phyloP scores from a whole-genome alignment of 2,797 vertebrate genomes.

The Odontamblyopus lacepedii region DNA sequence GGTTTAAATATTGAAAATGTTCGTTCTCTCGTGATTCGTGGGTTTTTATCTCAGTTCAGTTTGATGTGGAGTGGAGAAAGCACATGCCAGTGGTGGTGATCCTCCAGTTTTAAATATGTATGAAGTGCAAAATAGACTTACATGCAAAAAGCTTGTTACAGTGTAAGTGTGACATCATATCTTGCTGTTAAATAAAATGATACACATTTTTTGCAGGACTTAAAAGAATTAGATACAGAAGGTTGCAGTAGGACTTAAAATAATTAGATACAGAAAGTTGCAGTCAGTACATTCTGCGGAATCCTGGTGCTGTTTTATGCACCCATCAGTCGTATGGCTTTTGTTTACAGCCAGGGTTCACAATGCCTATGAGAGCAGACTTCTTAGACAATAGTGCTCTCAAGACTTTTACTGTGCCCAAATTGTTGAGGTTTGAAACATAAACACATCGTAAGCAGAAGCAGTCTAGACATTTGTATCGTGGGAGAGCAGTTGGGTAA shows the following conservation, averaged over 20 bases:
- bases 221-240: too few relatives aligned
- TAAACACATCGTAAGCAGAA: neutral
- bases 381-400: neutral
- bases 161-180: neutral
- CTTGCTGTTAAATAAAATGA: neutral
- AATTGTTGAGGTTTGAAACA: neutral
- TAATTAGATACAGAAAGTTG: too few relatives aligned
- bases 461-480: neutral
- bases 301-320: too few relatives aligned
- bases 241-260: too few relatives aligned
- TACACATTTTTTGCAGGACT: too few relatives aligned
- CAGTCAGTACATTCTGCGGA: too few relatives aligned
- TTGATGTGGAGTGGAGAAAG: constrained; percentile 6
- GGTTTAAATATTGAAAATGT: constrained; percentile 15
- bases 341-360: neutral
- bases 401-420: neutral
- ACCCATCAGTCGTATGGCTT: too few relatives aligned
- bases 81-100: neutral
- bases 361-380: neutral
- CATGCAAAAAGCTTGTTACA: neutral
- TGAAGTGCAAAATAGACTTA: constrained; percentile 15
- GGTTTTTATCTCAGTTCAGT: constrained; percentile 14
- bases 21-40: constrained; percentile 1
- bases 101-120: constrained; percentile 9
- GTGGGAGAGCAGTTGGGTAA: neutral